phyloP scores from a whole-genome alignment of 2,797 vertebrate species.

The Melanotaenia maccullochi region DNA sequence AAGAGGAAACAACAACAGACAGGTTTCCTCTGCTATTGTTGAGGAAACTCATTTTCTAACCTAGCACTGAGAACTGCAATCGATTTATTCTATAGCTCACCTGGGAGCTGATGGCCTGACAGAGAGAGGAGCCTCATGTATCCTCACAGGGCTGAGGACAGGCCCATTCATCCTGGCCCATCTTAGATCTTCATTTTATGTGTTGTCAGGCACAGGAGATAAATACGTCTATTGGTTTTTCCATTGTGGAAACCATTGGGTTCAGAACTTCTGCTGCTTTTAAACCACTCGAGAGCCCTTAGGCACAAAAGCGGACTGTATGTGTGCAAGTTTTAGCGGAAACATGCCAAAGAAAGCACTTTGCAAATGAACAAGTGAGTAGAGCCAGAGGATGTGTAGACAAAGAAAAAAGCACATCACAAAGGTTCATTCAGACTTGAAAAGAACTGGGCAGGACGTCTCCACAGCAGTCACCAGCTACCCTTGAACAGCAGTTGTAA shows the following conservation, averaged over 20 bases:
- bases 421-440: conserved; percentile 34
- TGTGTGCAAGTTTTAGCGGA: conserved; percentile 28
- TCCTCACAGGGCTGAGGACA: conserved; percentile 30
- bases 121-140: conserved; percentile 49
- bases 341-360: conserved; percentile 23
- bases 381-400: conserved; percentile 19
- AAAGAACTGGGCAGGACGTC: conserved; percentile 22
- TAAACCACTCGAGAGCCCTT: conserved; percentile 34
- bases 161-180: conserved; percentile 44
- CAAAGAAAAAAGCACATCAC: conserved; percentile 17
- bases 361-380: conserved; percentile 17
- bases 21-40: conserved; percentile 27
- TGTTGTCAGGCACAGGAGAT: conserved; percentile 43
- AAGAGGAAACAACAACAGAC: conserved; percentile 42
- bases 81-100: conserved; percentile 50
- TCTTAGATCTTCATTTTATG: conserved; percentile 23
- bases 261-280: conserved; percentile 37
- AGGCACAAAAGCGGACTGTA: conserved; percentile 14
- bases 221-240: conserved; percentile 37
- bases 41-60: conserved; percentile 55
- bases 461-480: conserved; percentile 25
- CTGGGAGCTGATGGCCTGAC: conserved; percentile 51
- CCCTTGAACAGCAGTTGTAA: conserved; percentile 24
- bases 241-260: conserved; percentile 23
- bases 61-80: conserved; percentile 49